These are phyloP conservation scores for Clarias batrachus DNA, from an alignment of 2,113 vertebrate species.

Conservation along the genomic window DNA sequence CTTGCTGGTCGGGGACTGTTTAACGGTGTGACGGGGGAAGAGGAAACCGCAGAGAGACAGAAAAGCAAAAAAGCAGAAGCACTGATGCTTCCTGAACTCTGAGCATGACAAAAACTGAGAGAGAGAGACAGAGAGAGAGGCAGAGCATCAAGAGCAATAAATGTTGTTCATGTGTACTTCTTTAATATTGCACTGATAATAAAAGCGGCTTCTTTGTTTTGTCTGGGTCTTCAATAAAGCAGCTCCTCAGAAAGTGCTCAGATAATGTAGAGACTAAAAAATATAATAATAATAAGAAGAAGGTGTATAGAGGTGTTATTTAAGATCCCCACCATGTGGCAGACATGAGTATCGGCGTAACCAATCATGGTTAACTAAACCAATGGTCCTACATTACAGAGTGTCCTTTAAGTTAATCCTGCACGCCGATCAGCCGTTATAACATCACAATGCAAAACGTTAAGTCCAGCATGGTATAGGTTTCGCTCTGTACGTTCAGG, in stretches of 20 bases:
- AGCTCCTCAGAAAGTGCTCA: not conserved
- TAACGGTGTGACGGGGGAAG: not conserved
- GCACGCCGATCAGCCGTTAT: too few relatives aligned
- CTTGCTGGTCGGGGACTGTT: not conserved
- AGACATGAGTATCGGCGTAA: not conserved
- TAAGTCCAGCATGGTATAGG: too few relatives aligned
- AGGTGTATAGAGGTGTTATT: not conserved
- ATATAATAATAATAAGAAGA: not conserved
- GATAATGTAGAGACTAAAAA: not conserved
- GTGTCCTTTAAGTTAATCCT: too few relatives aligned
- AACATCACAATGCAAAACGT: too few relatives aligned
- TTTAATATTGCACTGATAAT: not conserved
- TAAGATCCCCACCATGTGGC: conserved; percentile 55
- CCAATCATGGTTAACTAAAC: not conserved
- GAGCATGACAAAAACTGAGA: conserved; percentile 31
- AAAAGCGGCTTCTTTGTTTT: not conserved
- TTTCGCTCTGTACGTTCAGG: too few relatives aligned
- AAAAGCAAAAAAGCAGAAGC: conserved; percentile 51
- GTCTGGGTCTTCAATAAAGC: not conserved
- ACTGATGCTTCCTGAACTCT: conserved; percentile 48
- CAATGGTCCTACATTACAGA: too few relatives aligned
- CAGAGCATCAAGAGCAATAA: not conserved
- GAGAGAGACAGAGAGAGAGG: conserved; percentile 7
- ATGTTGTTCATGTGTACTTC: not conserved
- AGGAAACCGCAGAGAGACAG: conserved; percentile 50